Evolutionary conservation across 1,140 invertebrate species (phyloP).

Genomic region (Condylostylus longicornis): DNA sequence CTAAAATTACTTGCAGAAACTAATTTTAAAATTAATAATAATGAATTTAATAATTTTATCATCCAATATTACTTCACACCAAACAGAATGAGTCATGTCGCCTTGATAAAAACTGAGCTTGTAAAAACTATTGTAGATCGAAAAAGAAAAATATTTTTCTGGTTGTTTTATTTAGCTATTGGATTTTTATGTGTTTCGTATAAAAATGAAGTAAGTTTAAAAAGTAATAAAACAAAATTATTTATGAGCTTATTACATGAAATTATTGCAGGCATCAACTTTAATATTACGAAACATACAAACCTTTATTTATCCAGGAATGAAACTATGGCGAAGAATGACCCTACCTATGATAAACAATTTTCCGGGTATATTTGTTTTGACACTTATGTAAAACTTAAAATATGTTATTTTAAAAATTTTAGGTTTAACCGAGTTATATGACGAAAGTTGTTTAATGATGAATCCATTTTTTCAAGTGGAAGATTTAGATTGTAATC

Average conservation of each 20-base stretch:
- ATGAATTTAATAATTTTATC: constrained; percentile 26
- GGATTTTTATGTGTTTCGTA: constrained; percentile 22
- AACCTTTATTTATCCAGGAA: constrained; percentile 36
- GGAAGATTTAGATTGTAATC: constrained; percentile 50
- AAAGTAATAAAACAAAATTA: background rate
- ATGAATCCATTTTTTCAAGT: constrained; percentile 55
- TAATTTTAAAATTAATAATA: constrained; percentile 18
- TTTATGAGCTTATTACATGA: too few relatives aligned
- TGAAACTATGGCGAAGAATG: constrained; percentile 34
- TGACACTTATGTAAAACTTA: too few relatives aligned
- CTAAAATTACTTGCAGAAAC: constrained; percentile 21
- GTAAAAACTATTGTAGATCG: constrained; percentile 25
- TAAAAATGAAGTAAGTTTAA: constrained; percentile 14
- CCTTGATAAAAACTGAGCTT: constrained; percentile 19
- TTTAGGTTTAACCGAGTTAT: constrained; percentile 40
- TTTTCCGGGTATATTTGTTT: constrained; percentile 33
- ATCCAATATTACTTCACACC: constrained; percentile 23
- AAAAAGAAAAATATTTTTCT: constrained; percentile 24
- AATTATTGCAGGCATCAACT: constrained; percentile 26
- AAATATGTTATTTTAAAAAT: too few relatives aligned
- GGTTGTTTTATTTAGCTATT: constrained; percentile 23
- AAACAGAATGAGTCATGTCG: constrained; percentile 6
- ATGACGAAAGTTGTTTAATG: constrained; percentile 57
- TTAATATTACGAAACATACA: constrained; percentile 34
- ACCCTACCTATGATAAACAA: constrained; percentile 35